These are phyloP conservation scores for Cottus gobio DNA, from an alignment of 2,113 vertebrate genomes.

Conservation along the genomic window DNA sequence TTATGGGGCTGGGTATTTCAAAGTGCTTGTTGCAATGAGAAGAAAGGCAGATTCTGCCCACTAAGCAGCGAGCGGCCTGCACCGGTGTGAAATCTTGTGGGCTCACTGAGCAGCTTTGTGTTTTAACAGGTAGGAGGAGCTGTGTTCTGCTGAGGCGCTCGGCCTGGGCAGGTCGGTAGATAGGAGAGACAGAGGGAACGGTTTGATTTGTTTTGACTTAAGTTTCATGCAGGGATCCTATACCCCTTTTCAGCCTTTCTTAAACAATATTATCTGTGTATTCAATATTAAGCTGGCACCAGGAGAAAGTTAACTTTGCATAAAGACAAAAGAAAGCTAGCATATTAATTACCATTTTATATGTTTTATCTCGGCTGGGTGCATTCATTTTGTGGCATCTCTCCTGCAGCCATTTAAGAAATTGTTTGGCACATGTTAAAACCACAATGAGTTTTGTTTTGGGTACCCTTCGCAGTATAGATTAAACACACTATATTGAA, in stretches of 20 bases:
- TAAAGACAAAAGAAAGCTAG: neutral
- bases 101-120: slow-evolving; percentile 53
- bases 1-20: slow-evolving; percentile 16
- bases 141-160: slow-evolving; percentile 19
- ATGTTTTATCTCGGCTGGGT: neutral
- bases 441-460: neutral
- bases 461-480: neutral
- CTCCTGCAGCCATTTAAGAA: neutral
- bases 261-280: neutral
- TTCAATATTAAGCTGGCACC: neutral
- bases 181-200: neutral
- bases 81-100: slow-evolving; percentile 31
- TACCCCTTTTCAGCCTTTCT: neutral
- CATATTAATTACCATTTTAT: neutral
- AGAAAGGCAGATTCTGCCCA: slow-evolving; percentile 32
- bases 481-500: neutral
- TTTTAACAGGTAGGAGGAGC: slow-evolving; percentile 54
- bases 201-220: slow-evolving; percentile 12
- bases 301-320: neutral
- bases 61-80: slow-evolving; percentile 16
- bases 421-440: neutral
- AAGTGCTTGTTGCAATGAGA: slow-evolving; percentile 24
- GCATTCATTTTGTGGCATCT: neutral
- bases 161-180: slow-evolving; percentile 8
- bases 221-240: neutral